These are phyloP conservation scores for Agrochola lota DNA, from an alignment of 2,888 invertebrate genomes.

Conservation along the genomic window DNA sequence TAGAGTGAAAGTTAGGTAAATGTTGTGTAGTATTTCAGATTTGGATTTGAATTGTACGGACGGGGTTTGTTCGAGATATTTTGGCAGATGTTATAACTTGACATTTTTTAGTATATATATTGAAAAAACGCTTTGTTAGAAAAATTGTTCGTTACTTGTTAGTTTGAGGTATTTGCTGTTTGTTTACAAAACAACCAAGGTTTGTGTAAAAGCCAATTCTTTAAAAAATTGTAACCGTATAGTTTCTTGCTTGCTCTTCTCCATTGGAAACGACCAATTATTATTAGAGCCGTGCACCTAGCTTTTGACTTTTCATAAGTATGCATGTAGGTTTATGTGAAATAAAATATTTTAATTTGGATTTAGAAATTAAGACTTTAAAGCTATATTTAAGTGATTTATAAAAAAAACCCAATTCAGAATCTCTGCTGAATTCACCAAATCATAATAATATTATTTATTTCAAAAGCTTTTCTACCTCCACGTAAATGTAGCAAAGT, in stretches of 20 bases:
- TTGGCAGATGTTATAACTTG: conserved; percentile 47
- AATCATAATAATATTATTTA: neutral
- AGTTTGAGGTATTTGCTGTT: neutral
- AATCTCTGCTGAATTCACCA: neutral
- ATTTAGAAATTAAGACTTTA: neutral
- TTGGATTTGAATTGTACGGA: neutral
- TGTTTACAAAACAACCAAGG: neutral
- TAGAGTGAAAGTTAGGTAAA: conserved; percentile 1
- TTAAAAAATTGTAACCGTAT: neutral
- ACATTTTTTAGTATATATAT: conserved; percentile 12
- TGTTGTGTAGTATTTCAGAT: conserved; percentile 20
- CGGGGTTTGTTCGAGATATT: conserved; percentile 4
- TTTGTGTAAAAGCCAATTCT: neutral
- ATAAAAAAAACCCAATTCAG: neutral
- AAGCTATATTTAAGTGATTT: neutral
- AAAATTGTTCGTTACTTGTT: neutral
- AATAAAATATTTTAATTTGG: neutral
- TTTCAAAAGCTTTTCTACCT: neutral
- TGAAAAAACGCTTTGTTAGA: neutral
- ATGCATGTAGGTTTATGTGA: neutral
- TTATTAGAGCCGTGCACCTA: neutral
- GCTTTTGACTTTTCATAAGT: neutral
- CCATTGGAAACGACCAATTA: neutral
- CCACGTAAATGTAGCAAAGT: neutral
- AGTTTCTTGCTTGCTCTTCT: neutral